A percentile compares a stretch with the other conserved stretches of the same genome.
Evolutionary conservation across 2,797 vertebrate genomes (phyloP).

Genomic region (Loriculus beryllinus): DNA sequence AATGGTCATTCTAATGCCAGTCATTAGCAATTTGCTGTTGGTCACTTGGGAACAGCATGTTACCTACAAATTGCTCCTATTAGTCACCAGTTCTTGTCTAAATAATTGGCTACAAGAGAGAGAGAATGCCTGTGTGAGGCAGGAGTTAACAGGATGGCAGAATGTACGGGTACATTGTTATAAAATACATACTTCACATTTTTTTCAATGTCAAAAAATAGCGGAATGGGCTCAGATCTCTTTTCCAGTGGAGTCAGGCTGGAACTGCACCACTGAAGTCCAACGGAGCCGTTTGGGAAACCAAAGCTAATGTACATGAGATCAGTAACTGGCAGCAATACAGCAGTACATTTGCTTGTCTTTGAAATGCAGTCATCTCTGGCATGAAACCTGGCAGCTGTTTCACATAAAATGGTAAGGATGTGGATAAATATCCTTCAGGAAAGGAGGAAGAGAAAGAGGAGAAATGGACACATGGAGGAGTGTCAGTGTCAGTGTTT

Average conservation of each 20-base stretch:
- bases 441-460: neutral
- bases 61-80: slow-evolving; percentile 49
- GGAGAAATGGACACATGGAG: neutral
- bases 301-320: slow-evolving; percentile 5
- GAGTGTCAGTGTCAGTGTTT: neutral
- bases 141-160: neutral
- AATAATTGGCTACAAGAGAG: slow-evolving; percentile 19
- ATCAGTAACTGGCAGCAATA: slow-evolving; percentile 26
- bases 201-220: slow-evolving; percentile 16
- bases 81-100: slow-evolving; percentile 48
- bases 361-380: slow-evolving; percentile 39
- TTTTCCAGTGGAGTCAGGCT: neutral
- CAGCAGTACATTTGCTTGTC: slow-evolving; percentile 14
- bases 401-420: neutral
- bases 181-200: neutral
- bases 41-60: slow-evolving; percentile 47
- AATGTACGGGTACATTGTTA: neutral
- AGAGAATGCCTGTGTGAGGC: neutral
- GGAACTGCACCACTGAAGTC: neutral
- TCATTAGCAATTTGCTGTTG: slow-evolving; percentile 48
- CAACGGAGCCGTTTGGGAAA: neutral
- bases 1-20: slow-evolving; percentile 16
- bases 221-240: neutral
- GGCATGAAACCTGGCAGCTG: slow-evolving; percentile 36
- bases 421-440: neutral